Evolutionary conservation across 1,140 invertebrate genomes (phyloP).

Genomic region (Pomacea maculata): DNA sequence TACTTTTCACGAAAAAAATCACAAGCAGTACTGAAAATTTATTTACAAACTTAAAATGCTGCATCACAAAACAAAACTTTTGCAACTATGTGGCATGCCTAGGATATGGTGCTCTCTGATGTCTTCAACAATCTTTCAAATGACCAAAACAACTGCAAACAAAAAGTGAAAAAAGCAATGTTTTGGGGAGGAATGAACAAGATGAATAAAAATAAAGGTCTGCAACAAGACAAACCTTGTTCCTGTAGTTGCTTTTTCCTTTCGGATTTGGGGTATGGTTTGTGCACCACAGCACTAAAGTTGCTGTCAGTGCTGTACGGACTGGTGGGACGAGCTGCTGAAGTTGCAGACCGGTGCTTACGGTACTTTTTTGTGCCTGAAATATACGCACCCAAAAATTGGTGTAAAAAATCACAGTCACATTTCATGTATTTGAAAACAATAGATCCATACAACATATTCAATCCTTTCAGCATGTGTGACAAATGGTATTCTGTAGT

Average conservation of each 20-base stretch:
- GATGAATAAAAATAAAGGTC: not conserved
- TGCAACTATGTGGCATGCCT: not conserved
- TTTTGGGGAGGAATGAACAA: not conserved
- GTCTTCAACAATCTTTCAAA: not conserved
- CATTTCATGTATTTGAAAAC: not conserved
- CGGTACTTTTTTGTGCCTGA: constrained; percentile 39
- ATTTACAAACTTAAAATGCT: too few relatives aligned
- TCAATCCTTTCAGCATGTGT: too few relatives aligned
- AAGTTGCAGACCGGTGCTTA: constrained; percentile 38
- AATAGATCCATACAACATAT: too few relatives aligned
- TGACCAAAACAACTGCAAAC: not conserved
- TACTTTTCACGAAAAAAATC: too few relatives aligned
- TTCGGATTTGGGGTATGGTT: constrained; percentile 63
- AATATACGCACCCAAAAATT: not conserved
- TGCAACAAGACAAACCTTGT: constrained; percentile 42
- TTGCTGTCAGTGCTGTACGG: constrained; percentile 68
- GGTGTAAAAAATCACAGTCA: not conserved
- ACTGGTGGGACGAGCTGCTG: constrained; percentile 59
- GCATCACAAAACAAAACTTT: not conserved
- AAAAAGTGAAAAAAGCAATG: not conserved
- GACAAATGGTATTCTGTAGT: too few relatives aligned
- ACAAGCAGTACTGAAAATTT: too few relatives aligned
- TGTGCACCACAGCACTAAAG: constrained; percentile 61
- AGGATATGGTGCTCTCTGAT: not conserved
- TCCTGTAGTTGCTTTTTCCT: constrained; percentile 63